Conservation (phyloP, 2,888 invertebrate species). For the Tipula confusa region DNA sequence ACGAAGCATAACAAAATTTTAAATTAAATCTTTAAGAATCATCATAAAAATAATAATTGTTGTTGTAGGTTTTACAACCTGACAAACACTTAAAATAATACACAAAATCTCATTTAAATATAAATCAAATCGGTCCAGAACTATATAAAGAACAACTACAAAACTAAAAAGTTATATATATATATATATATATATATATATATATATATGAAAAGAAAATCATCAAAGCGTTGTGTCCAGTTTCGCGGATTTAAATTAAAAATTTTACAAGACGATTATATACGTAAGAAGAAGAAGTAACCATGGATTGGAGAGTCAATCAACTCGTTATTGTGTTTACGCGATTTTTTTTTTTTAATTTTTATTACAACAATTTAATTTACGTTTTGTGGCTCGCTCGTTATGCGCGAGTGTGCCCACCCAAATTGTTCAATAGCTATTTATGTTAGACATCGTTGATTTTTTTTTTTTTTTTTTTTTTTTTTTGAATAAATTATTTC, state of each 20-base stretch:
- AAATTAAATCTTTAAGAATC: not conserved
- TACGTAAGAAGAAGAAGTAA: not conserved
- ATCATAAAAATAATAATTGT: not conserved
- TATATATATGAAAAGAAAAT: no score
- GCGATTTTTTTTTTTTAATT: not conserved
- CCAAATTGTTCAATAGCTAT: slow-evolving; percentile 20
- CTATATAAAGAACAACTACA: not conserved
- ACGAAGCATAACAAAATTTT: not conserved
- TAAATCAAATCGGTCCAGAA: slow-evolving; percentile 12
- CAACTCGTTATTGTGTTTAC: slow-evolving; percentile 25
- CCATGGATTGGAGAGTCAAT: not conserved
- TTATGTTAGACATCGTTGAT: not conserved
- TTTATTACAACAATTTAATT: slow-evolving; percentile 20
- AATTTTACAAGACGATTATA: not conserved
- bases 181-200: not conserved
- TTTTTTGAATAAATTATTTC: not conserved
- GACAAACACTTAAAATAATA: not conserved
- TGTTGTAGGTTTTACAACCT: not conserved
- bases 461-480: not conserved
- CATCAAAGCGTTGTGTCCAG: no score
- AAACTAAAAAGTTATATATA: not conserved
- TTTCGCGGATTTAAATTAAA: not conserved
- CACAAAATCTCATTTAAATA: not conserved
- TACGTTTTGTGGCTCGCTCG: slow-evolving; percentile 1
- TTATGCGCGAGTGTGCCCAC: slow-evolving; percentile 12